Conservation (phyloP, 2,113 vertebrate species). For the Reinhardtius hippoglossoides region DNA sequence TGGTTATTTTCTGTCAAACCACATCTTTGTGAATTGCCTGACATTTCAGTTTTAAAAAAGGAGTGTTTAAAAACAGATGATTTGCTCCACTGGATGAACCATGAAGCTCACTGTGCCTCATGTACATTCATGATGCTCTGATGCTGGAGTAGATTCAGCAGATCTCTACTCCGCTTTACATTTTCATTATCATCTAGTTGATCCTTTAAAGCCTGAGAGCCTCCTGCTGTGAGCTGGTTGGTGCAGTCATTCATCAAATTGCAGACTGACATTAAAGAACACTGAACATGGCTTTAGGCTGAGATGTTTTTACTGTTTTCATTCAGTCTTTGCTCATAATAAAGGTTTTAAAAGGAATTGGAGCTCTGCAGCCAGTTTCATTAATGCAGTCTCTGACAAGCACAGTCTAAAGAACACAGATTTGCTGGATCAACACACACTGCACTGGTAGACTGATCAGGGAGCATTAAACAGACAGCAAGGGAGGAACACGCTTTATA, state of each 20-base stretch:
- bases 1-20: too few relatives aligned
- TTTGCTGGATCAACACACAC: too few relatives aligned
- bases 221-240: constrained; percentile 12
- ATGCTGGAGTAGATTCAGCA: too few relatives aligned
- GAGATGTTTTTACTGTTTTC: not conserved
- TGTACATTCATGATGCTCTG: not conserved
- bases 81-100: not conserved
- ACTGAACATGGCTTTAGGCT: not conserved
- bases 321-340: not conserved
- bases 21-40: too few relatives aligned
- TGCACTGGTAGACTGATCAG: not conserved
- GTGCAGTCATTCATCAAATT: not conserved
- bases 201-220: constrained; percentile 11
- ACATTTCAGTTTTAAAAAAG: too few relatives aligned
- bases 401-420: too few relatives aligned
- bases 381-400: not conserved
- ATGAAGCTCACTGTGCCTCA: not conserved
- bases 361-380: not conserved
- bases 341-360: not conserved
- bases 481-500: not conserved
- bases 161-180: not conserved
- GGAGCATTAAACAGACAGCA: not conserved
- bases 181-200: not conserved
- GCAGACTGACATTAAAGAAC: not conserved
- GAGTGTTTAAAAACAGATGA: not conserved